Evolutionary conservation across 2,113 vertebrate genomes (phyloP).

Genomic region (Prietella phreatophila): DNA sequence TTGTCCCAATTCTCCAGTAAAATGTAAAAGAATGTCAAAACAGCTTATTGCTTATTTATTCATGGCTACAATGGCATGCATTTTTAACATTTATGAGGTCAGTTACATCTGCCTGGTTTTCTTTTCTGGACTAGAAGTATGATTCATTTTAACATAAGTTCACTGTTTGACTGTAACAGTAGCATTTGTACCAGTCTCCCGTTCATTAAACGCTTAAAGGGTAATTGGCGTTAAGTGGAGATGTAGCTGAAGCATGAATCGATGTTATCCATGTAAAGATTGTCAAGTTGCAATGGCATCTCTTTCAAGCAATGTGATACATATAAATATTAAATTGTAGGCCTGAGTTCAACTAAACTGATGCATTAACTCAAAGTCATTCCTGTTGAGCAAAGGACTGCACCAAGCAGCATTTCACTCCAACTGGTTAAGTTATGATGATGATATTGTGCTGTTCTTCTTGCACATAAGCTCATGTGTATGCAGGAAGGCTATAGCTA

Average conservation of each 20-base stretch:
- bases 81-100: neutral
- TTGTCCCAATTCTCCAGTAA: slow-evolving; percentile 8
- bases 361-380: neutral
- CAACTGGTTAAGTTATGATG: neutral
- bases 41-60: slow-evolving; percentile 51
- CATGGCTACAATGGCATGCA: slow-evolving; percentile 17
- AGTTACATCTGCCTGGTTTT: neutral
- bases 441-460: neutral
- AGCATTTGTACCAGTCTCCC: neutral
- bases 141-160: neutral
- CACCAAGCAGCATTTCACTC: neutral
- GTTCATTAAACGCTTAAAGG: neutral
- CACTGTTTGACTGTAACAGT: neutral
- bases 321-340: neutral
- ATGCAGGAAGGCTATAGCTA: neutral
- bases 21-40: neutral
- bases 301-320: neutral
- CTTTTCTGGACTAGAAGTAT: neutral
- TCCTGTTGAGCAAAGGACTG: neutral
- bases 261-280: neutral
- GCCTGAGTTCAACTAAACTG: neutral
- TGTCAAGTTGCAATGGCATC: neutral
- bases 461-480: neutral
- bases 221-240: neutral
- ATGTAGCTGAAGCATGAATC: neutral